A percentile compares a stretch with the other conserved stretches of the same genome.
Evolutionary conservation across 2,888 invertebrate genomes (phyloP).

Genomic region (Odiellus spinosus): DNA sequence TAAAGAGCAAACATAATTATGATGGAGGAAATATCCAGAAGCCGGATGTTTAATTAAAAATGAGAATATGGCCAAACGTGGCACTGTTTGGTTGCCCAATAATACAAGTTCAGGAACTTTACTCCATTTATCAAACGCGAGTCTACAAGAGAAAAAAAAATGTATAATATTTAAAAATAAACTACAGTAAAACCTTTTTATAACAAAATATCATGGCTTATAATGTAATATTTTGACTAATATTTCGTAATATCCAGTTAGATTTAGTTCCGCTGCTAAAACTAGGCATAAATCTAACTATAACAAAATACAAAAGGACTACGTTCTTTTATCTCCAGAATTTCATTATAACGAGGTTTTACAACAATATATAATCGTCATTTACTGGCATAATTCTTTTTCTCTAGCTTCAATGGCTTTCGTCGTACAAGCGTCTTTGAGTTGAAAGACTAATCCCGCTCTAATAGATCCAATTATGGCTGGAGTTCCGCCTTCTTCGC

Average conservation of each 20-base stretch:
- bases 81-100: conserved; percentile 40
- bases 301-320: too few relatives aligned
- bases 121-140: conserved; percentile 37
- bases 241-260: too few relatives aligned
- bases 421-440: conserved; percentile 62
- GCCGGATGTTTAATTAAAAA: conserved; percentile 65
- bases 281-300: too few relatives aligned
- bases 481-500: conserved; percentile 52
- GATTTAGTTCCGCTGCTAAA: too few relatives aligned
- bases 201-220: too few relatives aligned
- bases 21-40: conserved; percentile 59
- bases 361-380: too few relatives aligned
- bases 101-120: conserved; percentile 59
- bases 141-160: conserved; percentile 18
- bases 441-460: conserved; percentile 67
- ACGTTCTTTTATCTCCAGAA: too few relatives aligned
- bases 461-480: conserved; percentile 65
- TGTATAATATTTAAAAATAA: too few relatives aligned
- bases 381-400: conserved; percentile 21
- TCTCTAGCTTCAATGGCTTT: conserved; percentile 47
- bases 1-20: conserved; percentile 69
- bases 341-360: too few relatives aligned
- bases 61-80: conserved; percentile 61
- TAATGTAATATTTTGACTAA: too few relatives aligned
- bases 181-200: too few relatives aligned